Conservation (phyloP, 2,797 vertebrate species). For the Distichodus sexfasciatus region DNA sequence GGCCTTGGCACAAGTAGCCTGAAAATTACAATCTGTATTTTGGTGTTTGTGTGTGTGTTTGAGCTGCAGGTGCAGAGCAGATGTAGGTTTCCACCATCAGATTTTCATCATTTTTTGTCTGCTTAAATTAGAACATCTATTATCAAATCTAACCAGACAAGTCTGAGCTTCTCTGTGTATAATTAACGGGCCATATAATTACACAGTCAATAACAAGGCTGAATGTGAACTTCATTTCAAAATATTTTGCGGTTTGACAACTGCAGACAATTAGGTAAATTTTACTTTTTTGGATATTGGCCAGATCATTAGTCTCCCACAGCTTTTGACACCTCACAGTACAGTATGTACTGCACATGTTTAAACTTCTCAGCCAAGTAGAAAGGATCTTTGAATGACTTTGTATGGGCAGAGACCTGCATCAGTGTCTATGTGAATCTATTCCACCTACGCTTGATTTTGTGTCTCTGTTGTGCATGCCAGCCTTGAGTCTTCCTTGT, state of each 20-base stretch:
- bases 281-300: no score
- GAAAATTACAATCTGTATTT: background rate
- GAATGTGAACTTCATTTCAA: background rate
- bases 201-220: background rate
- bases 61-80: slow-evolving; percentile 27
- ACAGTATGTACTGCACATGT: no score
- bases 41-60: background rate
- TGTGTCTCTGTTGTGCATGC: slow-evolving; percentile 9
- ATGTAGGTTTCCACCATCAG: slow-evolving; percentile 21
- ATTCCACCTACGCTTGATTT: slow-evolving; percentile 22
- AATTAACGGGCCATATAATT: background rate
- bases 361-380: no score
- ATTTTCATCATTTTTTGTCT: slow-evolving; percentile 29
- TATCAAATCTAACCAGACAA: slow-evolving; percentile 16
- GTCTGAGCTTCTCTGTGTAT: slow-evolving; percentile 2
- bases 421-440: background rate
- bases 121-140: slow-evolving; percentile 18
- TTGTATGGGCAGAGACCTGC: background rate
- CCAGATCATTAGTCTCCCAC: no score
- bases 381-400: slow-evolving; percentile 3
- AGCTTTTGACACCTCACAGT: no score
- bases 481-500: slow-evolving; percentile 29
- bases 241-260: no score
- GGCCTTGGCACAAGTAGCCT: background rate
- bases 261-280: no score